Conservation (phyloP, 2,888 invertebrate species). For the Polietes domitor region DNA sequence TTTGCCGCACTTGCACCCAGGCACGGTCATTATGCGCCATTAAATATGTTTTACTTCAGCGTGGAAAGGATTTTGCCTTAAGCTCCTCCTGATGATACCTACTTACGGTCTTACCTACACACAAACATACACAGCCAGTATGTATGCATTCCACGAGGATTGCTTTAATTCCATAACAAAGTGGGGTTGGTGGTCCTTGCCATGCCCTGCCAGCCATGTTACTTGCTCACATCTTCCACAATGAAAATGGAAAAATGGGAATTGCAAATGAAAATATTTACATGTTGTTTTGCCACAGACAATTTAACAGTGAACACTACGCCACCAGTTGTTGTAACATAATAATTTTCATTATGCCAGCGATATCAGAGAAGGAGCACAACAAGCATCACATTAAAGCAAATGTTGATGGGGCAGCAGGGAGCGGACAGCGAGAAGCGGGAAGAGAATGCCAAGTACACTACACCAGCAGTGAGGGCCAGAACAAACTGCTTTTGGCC, state of each 20-base stretch:
- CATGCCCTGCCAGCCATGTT: no score
- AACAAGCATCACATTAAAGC: neutral
- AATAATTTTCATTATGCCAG: conserved; percentile 21
- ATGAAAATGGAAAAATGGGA: neutral
- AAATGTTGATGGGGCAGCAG: neutral
- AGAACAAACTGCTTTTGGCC: conserved; percentile 20
- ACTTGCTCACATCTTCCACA: neutral
- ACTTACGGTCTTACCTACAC: neutral
- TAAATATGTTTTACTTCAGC: neutral
- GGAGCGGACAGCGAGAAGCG: neutral
- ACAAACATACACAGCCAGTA: neutral
- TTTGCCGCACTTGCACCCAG: neutral
- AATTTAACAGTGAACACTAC: conserved; percentile 17
- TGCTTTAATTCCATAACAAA: neutral
- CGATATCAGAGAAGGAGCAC: neutral
- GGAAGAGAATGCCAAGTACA: neutral
- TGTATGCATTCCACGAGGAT: no score
- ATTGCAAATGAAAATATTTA: conserved; percentile 33
- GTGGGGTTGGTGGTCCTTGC: neutral
- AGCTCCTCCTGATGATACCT: neutral
- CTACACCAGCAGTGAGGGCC: no score
- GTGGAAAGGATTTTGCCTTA: conserved; percentile 11
- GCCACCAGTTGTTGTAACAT: conserved; percentile 4
- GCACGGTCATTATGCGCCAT: conserved; percentile 1
- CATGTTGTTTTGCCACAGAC: conserved; percentile 33